Evolutionary conservation across 2,888 invertebrate genomes (phyloP), one percentile per base, ranked within the genome.

Genomic region (Chymomyza procnemis): DNA sequence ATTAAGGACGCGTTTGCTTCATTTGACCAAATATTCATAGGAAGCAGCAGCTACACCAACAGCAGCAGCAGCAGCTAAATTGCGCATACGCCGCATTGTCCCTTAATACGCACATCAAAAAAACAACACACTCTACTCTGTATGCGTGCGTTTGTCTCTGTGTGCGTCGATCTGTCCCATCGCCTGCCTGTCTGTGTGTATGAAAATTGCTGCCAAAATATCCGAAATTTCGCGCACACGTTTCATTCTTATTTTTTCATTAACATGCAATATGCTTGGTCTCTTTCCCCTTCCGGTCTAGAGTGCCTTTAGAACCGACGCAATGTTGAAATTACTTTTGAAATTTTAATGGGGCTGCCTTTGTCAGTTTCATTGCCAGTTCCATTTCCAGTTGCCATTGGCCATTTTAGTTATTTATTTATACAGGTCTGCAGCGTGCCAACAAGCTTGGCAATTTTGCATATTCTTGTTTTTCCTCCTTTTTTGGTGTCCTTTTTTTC

Each of bases 241-340:
- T 65, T 69, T 65, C 50, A 50, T 59, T 47, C 59, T 68, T 67
- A 54, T 52, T 57, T 74, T 70, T 69, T 67, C 67, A 78, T 78
- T 74, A 72, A 67, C 74, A 58, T 62, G 52, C 57, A 41, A 41
- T 41, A 12, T 41, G 34, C 12, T 41, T 3, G n/a, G n/a, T n/a
- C n/a, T 9, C 34, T 41, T 41, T 41, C 34, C 34, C 34, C 34
- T 41, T 41, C 34, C 34, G 50, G 50, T n/a, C 50, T 50, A 4
- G 18, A 6, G 16, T 50, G 50, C 3, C 50, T 8, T n/a, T 8
- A 2, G 19, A 18, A 67, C 68, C 63, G 61, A 54, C 55, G 57
- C 65, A 80, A 78, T 80, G 66, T 69, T 63, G 66, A 78, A 76
- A 80, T 80, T 74, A 76, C 80, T 80, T 80, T 78, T 75, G 65